A percentile compares a stretch with the other conserved stretches of the same genome.
Evolutionary conservation across 2,113 vertebrate genomes (phyloP).

Genomic region (Cygnus atratus): DNA sequence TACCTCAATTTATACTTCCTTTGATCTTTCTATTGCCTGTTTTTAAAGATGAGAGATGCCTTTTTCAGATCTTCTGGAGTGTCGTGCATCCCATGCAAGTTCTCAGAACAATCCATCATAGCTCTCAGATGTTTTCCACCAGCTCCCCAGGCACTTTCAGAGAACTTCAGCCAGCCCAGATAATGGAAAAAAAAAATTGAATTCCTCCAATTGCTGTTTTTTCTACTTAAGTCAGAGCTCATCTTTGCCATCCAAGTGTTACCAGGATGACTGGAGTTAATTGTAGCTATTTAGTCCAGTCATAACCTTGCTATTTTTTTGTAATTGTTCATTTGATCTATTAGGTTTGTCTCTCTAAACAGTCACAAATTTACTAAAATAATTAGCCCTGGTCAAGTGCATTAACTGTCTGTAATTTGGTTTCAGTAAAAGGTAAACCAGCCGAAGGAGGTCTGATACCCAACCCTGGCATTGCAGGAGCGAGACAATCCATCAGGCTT

Average conservation of each 20-base stretch:
- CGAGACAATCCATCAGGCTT: accelerated
- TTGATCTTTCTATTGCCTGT: neutral
- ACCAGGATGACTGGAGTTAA: neutral
- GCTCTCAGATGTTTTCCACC: accelerated
- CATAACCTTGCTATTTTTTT: accelerated
- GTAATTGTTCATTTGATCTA: neutral
- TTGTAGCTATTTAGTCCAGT: neutral
- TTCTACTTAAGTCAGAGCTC: neutral
- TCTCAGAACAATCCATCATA: accelerated
- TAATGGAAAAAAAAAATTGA: neutral
- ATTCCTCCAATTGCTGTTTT: neutral
- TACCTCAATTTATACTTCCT: neutral
- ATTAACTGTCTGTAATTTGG: neutral
- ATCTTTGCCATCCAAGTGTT: neutral
- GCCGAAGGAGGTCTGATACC: neutral
- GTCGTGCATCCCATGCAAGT: accelerated
- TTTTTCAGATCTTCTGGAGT: neutral
- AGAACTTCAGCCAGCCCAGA: neutral
- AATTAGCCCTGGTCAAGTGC: neutral
- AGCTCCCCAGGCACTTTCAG: neutral
- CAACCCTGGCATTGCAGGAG: neutral
- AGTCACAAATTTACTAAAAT: neutral
- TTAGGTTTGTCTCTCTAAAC: neutral
- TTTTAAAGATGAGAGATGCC: neutral
- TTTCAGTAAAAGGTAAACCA: neutral